Conservation (phyloP, 2,113 vertebrate genomes). For the Cervus canadensis region DNA sequence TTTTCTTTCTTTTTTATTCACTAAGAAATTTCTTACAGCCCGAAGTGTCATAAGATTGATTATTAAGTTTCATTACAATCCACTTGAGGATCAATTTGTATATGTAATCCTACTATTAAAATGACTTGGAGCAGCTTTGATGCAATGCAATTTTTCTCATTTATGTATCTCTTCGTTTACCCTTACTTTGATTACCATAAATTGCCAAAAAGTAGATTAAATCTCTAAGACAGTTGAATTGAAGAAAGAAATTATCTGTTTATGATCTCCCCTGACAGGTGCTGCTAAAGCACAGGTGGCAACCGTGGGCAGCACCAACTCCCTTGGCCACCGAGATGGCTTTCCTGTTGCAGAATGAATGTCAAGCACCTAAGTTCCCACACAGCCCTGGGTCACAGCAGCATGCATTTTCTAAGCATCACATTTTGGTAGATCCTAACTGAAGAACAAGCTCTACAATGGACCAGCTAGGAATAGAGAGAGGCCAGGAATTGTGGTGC, state of each 20-base stretch:
- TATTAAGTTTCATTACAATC: constrained; percentile 23
- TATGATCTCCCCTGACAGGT: not conserved
- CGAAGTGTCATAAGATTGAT: not conserved
- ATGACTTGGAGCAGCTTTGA: not conserved
- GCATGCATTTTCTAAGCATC: not conserved
- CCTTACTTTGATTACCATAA: constrained; percentile 12
- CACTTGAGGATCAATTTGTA: constrained; percentile 2
- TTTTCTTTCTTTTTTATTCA: not conserved
- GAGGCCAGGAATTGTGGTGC: not conserved
- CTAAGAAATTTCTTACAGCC: not conserved
- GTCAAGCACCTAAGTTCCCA: not conserved
- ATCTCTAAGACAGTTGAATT: not conserved
- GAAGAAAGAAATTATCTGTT: not conserved
- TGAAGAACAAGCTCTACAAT: not conserved
- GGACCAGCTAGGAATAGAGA: not conserved
- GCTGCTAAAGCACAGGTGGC: not conserved
- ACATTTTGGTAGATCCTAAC: not conserved
- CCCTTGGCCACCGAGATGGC: not conserved
- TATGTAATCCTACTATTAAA: constrained; percentile 9
- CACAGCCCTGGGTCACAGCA: not conserved
- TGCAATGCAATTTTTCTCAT: not conserved
- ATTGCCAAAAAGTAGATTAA: not conserved
- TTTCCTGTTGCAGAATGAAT: not conserved
- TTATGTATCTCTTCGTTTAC: not conserved
- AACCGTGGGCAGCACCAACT: not conserved